Evolutionary conservation across 2,888 invertebrate species (phyloP).

Genomic region (Watsonalla cultraria): DNA sequence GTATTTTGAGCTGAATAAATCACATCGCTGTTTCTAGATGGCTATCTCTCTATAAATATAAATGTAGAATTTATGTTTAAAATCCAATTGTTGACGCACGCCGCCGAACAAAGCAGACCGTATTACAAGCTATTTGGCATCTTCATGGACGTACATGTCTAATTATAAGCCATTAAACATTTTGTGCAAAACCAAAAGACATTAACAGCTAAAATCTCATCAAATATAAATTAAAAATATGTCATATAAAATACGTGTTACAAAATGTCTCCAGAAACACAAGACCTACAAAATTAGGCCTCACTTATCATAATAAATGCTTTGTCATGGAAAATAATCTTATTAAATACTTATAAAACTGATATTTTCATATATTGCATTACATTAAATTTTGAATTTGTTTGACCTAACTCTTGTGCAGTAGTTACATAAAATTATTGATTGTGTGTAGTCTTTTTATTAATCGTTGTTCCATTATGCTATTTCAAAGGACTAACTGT

Average conservation of each 20-base stretch:
- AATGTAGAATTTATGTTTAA: constrained; percentile 30
- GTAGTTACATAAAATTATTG: constrained; percentile 20
- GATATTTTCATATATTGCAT: constrained; percentile 38
- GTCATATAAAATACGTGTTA: constrained; percentile 33
- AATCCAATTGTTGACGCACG: constrained; percentile 37
- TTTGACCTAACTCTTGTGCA: constrained; percentile 19
- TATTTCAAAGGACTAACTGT: constrained; percentile 40
- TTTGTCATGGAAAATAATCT: constrained; percentile 66
- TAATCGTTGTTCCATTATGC: constrained; percentile 66
- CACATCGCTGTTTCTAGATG: constrained; percentile 22
- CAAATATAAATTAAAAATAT: constrained; percentile 30
- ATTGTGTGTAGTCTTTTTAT: constrained; percentile 54
- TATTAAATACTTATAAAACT: constrained; percentile 51
- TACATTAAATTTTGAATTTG: constrained; percentile 28
- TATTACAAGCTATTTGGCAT: constrained; percentile 75
- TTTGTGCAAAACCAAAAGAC: constrained; percentile 47
- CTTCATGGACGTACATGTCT: constrained; percentile 69
- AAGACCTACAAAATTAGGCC: constrained; percentile 67
- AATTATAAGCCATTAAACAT: constrained; percentile 45
- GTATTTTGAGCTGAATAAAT: constrained; percentile 18
- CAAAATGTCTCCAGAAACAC: constrained; percentile 40
- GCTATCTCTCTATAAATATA: constrained; percentile 35
- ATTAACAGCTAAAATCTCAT: constrained; percentile 23
- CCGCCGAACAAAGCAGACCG: constrained; percentile 41
- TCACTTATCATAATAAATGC: constrained; percentile 66